Evolutionary conservation across 2,888 invertebrate species (phyloP).

Genomic region (Amphipoea lucens): DNA sequence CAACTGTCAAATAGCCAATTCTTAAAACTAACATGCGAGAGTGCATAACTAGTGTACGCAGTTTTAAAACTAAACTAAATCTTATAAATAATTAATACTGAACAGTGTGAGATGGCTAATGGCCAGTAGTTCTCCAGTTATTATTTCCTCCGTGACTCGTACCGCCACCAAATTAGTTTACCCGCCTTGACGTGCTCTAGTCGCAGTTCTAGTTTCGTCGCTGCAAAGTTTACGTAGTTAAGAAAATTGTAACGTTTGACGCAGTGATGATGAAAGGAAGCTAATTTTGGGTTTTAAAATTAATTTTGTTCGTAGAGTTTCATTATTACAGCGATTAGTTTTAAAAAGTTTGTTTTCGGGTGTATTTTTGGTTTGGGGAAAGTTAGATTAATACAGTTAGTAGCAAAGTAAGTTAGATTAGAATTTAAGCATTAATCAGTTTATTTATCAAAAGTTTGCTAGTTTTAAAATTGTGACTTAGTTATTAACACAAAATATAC

Average conservation of each 20-base stretch:
- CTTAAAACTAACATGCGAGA: no score
- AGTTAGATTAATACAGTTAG: constrained; percentile 3
- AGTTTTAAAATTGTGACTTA: background rate
- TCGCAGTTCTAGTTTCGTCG: constrained; percentile 22
- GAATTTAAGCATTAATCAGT: background rate
- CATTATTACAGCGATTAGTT: background rate
- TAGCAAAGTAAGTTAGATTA: no score
- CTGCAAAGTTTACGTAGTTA: constrained; percentile 31
- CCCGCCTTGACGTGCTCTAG: constrained; percentile 3
- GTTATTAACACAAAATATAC: background rate
- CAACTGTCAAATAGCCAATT: no score
- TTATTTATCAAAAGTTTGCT: background rate
- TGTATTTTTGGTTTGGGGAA: background rate
- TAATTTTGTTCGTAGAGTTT: constrained; percentile 11
- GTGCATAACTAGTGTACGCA: no score
- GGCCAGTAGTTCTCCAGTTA: constrained; percentile 6
- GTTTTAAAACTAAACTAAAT: no score
- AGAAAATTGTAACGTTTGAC: constrained; percentile 39
- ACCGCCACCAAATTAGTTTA: constrained; percentile 52
- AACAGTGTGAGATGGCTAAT: background rate
- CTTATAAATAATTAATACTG: no score
- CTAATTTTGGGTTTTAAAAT: constrained; percentile 11
- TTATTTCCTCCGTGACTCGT: constrained; percentile 16
- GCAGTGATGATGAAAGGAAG: constrained; percentile 18
- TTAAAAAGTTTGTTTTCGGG: background rate